Evolutionary conservation across 1,140 invertebrate species (phyloP).

Genomic region (Pseudoatta argentina): DNA sequence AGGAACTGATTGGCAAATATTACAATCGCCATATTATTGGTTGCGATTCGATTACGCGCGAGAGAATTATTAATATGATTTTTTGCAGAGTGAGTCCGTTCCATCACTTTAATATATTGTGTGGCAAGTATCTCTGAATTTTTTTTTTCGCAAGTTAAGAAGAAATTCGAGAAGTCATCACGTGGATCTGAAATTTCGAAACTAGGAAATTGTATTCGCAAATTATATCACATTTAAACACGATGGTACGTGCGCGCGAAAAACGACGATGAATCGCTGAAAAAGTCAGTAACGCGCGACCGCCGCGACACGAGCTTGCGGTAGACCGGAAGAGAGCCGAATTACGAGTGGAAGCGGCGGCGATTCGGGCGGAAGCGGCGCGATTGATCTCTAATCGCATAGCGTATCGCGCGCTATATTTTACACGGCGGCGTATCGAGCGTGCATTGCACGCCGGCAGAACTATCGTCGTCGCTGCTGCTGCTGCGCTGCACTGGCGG

Average conservation of each 20-base stretch:
- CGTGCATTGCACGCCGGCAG: constrained; percentile 9
- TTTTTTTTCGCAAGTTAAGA: no score
- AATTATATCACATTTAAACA: neutral
- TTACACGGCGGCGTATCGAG: constrained; percentile 49
- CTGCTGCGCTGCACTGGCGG: neutral
- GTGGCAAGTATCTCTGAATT: neutral
- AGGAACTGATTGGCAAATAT: no score
- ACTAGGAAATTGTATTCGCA: neutral
- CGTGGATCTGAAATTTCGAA: neutral
- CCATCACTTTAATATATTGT: no score
- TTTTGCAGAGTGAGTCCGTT: neutral
- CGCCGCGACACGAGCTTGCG: neutral
- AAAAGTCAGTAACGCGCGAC: constrained; percentile 23
- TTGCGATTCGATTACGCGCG: no score
- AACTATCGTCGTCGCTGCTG: constrained; percentile 24
- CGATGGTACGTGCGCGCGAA: neutral
- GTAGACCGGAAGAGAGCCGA: constrained; percentile 31
- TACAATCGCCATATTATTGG: no score
- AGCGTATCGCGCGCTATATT: constrained; percentile 61
- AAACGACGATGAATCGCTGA: neutral
- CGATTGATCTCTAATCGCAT: constrained; percentile 63
- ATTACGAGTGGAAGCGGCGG: constrained; percentile 53
- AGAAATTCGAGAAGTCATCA: neutral
- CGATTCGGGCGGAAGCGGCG: constrained; percentile 59
- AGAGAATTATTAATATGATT: neutral